Evolutionary conservation across 2,797 vertebrate species (phyloP).

Genomic region (Bradypus variegatus): DNA sequence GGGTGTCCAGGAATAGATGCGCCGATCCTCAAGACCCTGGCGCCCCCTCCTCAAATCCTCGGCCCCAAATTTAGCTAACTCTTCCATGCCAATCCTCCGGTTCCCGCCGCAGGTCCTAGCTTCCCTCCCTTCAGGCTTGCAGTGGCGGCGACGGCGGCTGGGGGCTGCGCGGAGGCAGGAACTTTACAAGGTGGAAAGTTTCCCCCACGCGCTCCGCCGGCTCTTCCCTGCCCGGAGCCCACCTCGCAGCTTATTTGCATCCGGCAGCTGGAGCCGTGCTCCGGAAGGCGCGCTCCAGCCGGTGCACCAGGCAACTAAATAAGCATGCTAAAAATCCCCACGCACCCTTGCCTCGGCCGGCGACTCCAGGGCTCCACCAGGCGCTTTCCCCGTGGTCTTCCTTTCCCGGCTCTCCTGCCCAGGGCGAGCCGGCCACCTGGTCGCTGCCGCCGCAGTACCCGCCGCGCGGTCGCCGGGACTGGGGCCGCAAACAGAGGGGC

Average conservation of each 20-base stretch:
- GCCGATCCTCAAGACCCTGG: neutral
- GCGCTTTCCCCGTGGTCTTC: neutral
- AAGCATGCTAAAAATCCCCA: neutral
- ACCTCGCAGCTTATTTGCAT: neutral
- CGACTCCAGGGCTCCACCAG: neutral
- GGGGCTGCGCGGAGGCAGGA: constrained; percentile 11
- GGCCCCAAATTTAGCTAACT: constrained; percentile 51
- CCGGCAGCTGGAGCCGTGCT: neutral
- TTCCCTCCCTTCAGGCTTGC: neutral
- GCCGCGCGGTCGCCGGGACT: constrained; percentile 25
- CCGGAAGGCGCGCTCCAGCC: neutral
- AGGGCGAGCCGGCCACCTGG: neutral
- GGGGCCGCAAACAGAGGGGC: constrained; percentile 14
- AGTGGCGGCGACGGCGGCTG: neutral
- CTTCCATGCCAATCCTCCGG: neutral
- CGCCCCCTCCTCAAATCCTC: neutral
- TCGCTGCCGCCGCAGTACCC: constrained; percentile 35
- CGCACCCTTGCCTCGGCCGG: constrained; percentile 60
- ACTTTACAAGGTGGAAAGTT: constrained; percentile 71
- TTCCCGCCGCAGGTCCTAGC: neutral
- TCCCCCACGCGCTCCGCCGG: constrained; percentile 43
- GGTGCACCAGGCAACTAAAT: neutral
- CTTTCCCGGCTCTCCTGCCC: neutral
- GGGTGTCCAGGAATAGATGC: neutral
- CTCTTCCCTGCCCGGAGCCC: neutral